Conservation (phyloP, 1,140 invertebrate genomes). For the Euura lappo region DNA sequence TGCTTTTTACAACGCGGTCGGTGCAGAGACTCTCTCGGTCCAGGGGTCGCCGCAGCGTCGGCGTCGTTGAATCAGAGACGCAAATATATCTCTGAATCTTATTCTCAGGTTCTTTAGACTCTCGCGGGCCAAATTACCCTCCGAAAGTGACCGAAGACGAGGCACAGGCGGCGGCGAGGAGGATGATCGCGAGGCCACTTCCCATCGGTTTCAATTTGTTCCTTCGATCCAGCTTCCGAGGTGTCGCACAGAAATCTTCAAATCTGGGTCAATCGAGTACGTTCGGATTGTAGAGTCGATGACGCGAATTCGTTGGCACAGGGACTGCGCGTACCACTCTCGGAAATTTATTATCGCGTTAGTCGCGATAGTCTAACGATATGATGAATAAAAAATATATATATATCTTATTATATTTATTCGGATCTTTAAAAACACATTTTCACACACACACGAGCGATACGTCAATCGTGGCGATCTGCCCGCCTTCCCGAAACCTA, state of each 20-base stretch:
- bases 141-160: background rate
- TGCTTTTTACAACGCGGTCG: no score
- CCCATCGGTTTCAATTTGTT: background rate
- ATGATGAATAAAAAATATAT: no score
- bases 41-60: no score
- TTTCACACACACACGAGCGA: background rate
- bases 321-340: background rate
- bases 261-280: slow-evolving; percentile 1
- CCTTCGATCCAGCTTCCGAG: background rate
- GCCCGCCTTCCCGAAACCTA: no score
- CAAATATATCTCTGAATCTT: slow-evolving; percentile 37
- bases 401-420: no score
- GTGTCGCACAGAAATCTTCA: background rate
- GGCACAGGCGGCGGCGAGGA: background rate
- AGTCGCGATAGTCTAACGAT: no score
- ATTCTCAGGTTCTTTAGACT: no score
- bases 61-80: slow-evolving; percentile 41
- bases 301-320: background rate
- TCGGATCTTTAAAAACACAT: background rate
- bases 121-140: background rate
- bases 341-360: no score
- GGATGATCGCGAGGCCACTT: background rate
- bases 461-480: background rate
- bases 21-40: no score
- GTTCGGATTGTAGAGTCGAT: background rate